Evolutionary conservation across 2,113 vertebrate genomes (phyloP).

Genomic region (Dromiciops gliroides): DNA sequence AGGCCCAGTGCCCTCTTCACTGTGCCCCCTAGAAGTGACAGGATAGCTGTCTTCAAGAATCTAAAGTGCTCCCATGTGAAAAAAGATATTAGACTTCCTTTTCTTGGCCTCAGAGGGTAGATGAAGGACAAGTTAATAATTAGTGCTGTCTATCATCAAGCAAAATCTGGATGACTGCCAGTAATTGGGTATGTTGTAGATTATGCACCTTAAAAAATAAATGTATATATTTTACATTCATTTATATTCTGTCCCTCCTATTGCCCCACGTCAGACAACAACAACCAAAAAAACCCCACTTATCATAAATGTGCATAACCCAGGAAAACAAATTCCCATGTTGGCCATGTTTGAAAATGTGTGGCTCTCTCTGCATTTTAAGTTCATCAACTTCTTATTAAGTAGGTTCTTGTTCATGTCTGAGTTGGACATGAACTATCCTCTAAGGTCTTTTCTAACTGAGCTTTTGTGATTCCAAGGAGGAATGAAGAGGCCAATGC

Average conservation of each 20-base stretch:
- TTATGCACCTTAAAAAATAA: background rate
- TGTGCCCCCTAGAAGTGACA: background rate
- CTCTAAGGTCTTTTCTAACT: background rate
- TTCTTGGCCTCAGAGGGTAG: background rate
- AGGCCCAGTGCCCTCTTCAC: background rate
- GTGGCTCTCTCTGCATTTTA: background rate
- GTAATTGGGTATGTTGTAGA: background rate
- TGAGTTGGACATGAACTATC: background rate
- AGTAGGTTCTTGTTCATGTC: background rate
- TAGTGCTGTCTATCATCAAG: background rate
- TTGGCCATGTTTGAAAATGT: background rate
- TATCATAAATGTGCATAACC: background rate
- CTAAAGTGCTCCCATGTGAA: background rate
- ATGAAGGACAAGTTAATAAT: background rate
- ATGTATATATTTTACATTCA: background rate
- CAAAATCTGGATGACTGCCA: background rate
- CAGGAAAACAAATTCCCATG: background rate
- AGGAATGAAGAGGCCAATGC: background rate
- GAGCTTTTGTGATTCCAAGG: background rate
- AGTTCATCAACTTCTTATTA: background rate
- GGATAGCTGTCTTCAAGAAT: background rate
- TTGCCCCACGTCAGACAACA: background rate
- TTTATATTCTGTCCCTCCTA: background rate
- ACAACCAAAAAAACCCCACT: background rate
- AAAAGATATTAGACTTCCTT: background rate